Conservation (phyloP, 2,113 vertebrate genomes). For the Dipodomys merriami region DNA sequence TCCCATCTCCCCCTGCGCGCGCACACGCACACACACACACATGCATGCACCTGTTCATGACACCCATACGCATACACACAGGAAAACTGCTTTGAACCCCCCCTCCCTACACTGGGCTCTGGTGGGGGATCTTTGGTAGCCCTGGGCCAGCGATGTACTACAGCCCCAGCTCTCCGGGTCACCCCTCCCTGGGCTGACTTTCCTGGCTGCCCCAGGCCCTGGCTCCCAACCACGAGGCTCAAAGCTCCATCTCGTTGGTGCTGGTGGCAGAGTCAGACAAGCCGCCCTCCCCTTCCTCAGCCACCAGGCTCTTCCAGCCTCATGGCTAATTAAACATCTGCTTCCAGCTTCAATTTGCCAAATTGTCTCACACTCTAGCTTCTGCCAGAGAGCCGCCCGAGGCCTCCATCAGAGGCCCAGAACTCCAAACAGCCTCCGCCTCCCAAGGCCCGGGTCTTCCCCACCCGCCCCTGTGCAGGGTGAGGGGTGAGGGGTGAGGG, state of each 20-base stretch:
- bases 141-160: not conserved
- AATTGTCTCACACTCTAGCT: constrained; percentile 72
- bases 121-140: not conserved
- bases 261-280: not conserved
- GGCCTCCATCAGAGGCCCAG: constrained; percentile 45
- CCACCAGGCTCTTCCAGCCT: constrained; percentile 50
- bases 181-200: not conserved
- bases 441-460: not conserved
- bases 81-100: not conserved
- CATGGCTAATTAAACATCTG: constrained; percentile 78
- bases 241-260: not conserved
- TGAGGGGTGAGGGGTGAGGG: not conserved
- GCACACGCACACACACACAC: no score
- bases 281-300: constrained; percentile 20
- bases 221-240: not conserved
- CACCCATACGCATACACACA: not conserved
- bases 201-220: not conserved
- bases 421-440: not conserved
- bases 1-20: no score
- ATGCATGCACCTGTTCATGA: not conserved
- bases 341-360: constrained; percentile 75
- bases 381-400: constrained; percentile 66
- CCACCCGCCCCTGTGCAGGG: not conserved
- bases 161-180: no score
- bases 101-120: not conserved